These are phyloP conservation scores for Drosophila helvetica DNA, from an alignment of 2,888 invertebrate species.

Conservation along the genomic window DNA sequence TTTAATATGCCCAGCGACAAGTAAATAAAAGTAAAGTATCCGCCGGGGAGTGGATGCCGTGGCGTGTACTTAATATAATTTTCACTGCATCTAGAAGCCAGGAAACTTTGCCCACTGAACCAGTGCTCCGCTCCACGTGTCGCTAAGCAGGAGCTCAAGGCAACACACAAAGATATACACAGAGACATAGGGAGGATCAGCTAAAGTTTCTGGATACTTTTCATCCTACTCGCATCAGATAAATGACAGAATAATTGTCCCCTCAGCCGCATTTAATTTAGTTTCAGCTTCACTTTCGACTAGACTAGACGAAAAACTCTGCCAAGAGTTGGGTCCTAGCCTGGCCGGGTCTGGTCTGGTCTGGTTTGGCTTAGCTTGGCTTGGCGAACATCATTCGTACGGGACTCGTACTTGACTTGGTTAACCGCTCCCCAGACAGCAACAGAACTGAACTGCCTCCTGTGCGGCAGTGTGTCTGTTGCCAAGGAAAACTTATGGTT, in stretches of 20 bases:
- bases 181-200: constrained; percentile 26
- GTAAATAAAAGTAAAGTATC: constrained; percentile 50
- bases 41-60: constrained; percentile 39
- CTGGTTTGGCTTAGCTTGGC: too few species aligned
- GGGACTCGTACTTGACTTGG: constrained; percentile 44
- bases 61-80: constrained; percentile 60
- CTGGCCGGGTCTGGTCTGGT: too few species aligned
- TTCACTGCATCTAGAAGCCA: constrained; percentile 24
- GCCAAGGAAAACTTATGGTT: constrained; percentile 46
- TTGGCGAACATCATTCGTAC: neutral
- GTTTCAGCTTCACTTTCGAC: constrained; percentile 32
- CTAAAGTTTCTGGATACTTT: constrained; percentile 36
- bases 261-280: constrained; percentile 46
- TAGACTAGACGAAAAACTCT: constrained; percentile 23
- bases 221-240: constrained; percentile 20
- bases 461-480: constrained; percentile 23
- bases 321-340: constrained; percentile 8
- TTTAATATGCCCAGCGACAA: constrained; percentile 52
- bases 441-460: constrained; percentile 43
- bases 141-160: constrained; percentile 46
- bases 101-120: constrained; percentile 17
- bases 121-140: constrained; percentile 40
- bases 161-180: neutral
- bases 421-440: constrained; percentile 55
- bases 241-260: constrained; percentile 50